These are phyloP conservation scores for Minunthozetes semirufus DNA, from an alignment of 2,888 invertebrate species.

Conservation along the genomic window DNA sequence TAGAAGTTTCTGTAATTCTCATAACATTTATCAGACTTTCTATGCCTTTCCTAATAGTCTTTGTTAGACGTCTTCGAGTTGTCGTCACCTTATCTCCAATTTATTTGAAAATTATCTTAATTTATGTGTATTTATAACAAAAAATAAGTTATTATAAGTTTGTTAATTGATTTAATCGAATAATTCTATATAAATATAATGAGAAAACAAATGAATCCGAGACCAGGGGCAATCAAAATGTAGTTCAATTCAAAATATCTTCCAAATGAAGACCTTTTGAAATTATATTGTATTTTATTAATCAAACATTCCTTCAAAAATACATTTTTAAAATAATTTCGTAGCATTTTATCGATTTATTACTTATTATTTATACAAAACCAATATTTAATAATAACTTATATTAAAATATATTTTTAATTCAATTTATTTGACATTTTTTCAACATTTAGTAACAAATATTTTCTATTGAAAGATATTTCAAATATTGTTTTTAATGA, in stretches of 20 bases:
- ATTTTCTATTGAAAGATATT: too few species aligned
- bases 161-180: neutral
- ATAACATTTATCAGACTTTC: too few species aligned
- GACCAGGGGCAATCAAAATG: constrained; percentile 18
- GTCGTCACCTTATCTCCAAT: neutral
- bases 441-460: too few species aligned
- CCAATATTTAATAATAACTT: neutral
- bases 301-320: neutral
- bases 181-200: neutral
- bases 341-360: neutral
- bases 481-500: too few species aligned
- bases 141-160: neutral
- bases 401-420: neutral
- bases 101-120: neutral
- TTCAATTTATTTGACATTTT: too few species aligned
- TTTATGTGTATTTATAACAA: neutral
- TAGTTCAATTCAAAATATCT: neutral
- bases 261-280: too few species aligned
- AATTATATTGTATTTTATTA: neutral
- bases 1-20: too few species aligned
- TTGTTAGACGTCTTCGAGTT: neutral
- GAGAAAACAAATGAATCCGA: neutral
- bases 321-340: neutral
- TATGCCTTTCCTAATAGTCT: too few species aligned
- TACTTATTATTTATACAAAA: neutral